A percentile compares a stretch with the other conserved stretches of the same genome.
Conservation (phyloP, 2,797 vertebrate species). For the Pelodytes ibericus region DNA sequence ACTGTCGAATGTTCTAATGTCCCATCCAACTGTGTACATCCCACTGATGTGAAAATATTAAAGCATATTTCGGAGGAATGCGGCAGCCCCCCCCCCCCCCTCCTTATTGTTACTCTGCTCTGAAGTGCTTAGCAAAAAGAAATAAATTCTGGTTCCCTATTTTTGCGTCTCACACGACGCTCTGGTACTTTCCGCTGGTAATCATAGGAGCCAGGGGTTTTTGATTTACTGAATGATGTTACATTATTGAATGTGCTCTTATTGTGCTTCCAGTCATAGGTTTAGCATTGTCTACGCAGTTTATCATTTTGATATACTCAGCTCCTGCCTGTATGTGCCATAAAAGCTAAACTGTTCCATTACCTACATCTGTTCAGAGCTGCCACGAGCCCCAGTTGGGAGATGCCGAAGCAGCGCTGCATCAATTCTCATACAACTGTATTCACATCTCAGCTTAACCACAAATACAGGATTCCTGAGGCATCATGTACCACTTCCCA, state of each 20-base stretch:
- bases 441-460: constrained; percentile 46
- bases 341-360: constrained; percentile 57
- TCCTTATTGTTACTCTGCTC: constrained; percentile 28
- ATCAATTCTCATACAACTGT: constrained; percentile 50
- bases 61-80: constrained; percentile 52
- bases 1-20: constrained; percentile 29
- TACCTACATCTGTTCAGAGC: constrained; percentile 57
- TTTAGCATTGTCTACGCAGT: constrained; percentile 50
- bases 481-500: too few relatives aligned
- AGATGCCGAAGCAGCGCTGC: constrained; percentile 50
- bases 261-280: constrained; percentile 51
- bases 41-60: constrained; percentile 56
- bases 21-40: constrained; percentile 45
- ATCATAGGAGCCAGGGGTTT: constrained; percentile 51
- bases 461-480: constrained; percentile 47
- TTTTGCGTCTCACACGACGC: constrained; percentile 14
- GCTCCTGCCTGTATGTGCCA: constrained; percentile 52
- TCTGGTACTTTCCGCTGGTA: constrained; percentile 53
- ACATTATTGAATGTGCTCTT: constrained; percentile 56
- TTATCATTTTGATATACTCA: constrained; percentile 57
- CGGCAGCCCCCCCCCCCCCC: constrained; percentile 26
- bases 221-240: constrained; percentile 57
- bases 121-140: constrained; percentile 44
- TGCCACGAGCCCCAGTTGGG: constrained; percentile 53
- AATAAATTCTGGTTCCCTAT: constrained; percentile 33